Base-by-base conservation (phyloP, 2,888 invertebrate species). In the Cephus sareptanus region DNA sequence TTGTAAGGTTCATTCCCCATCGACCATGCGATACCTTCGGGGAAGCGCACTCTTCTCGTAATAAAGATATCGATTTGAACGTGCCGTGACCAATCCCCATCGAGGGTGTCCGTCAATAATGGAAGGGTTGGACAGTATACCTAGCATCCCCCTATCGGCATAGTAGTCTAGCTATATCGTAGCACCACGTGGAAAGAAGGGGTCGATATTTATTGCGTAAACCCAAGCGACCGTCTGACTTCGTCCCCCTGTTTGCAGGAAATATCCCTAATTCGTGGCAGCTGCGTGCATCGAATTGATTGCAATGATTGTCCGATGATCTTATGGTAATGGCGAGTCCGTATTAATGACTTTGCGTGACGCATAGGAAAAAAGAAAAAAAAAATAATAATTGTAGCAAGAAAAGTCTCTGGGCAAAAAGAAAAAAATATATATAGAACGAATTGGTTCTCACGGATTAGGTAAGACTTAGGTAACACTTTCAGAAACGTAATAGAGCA, bases 51-150 rank as follows among this genome's bases (percentile, higher is more conserved):
- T 13, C 76, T 80, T 75, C 80, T 81, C 76, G 81, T 82, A 84
- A 86, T 84, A 82, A 86, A 85, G 85, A 84, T 86, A 88, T 88
- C 86, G 89, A 88, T 85, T 86, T 82, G 77, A 78, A 77, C 78
- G 80, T 83, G 82, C 82, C 85, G 83, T 87, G 87, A 85, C 87
- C 87, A 87, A 88, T 87, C 78, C 83, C 82, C 84, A 83, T 86
- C 79, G 73, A 81, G 79, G 81, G 77, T 74, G 73, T 73, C 75
- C 68, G 79, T 80, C 81, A 79, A 82, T 82, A 77, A 81, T 77
- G 83, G 83, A 87, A 86, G 87, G 86, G 85, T 87, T 87, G 81
- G 81, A 80, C 81, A 34, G 70, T 77, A 77, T 71, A 75, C 71
- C 75, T 71, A 71, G 31, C 71, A 33, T 71, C 33, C 31, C 70